Evolutionary conservation across 2,797 vertebrate genomes (phyloP).

Genomic region (Sparidentex hasta): DNA sequence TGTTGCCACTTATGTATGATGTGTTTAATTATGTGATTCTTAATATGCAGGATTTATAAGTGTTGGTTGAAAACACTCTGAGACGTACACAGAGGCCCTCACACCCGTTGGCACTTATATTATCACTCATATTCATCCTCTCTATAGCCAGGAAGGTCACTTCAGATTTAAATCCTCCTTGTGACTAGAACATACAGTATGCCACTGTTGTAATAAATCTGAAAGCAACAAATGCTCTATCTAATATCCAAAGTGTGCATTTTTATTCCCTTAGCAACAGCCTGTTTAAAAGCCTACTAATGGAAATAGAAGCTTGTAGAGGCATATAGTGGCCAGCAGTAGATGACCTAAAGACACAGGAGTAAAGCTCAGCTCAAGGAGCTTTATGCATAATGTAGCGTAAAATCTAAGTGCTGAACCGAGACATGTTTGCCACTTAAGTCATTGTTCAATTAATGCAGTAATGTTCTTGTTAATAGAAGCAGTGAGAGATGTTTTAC

Average conservation of each 20-base stretch:
- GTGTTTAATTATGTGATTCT: conserved; percentile 37
- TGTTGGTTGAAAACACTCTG: conserved; percentile 40
- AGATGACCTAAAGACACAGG: conserved; percentile 53
- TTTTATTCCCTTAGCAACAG: conserved; percentile 62
- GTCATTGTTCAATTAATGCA: conserved; percentile 23
- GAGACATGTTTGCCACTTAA: conserved; percentile 28
- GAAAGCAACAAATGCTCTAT: conserved; percentile 73
- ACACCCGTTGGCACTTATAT: conserved; percentile 53
- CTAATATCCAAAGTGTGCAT: conserved; percentile 76
- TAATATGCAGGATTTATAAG: conserved; percentile 27
- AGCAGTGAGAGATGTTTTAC: conserved; percentile 4
- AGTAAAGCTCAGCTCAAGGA: conserved; percentile 30
- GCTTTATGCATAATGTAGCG: conserved; percentile 34
- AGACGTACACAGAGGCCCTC: conserved; percentile 51
- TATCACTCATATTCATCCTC: conserved; percentile 65
- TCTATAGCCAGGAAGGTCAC: conserved; percentile 68
- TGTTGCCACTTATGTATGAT: not conserved
- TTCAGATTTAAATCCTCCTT: conserved; percentile 78
- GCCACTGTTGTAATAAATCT: conserved; percentile 73
- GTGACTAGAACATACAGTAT: conserved; percentile 61
- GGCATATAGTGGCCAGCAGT: conserved; percentile 33
- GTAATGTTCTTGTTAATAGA: conserved; percentile 1
- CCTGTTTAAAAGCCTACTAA: conserved; percentile 70
- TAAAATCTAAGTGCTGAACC: conserved; percentile 19
- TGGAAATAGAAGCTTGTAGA: conserved; percentile 59